Conservation (phyloP, 2,797 vertebrate genomes). For the Enteromius viviparus region DNA sequence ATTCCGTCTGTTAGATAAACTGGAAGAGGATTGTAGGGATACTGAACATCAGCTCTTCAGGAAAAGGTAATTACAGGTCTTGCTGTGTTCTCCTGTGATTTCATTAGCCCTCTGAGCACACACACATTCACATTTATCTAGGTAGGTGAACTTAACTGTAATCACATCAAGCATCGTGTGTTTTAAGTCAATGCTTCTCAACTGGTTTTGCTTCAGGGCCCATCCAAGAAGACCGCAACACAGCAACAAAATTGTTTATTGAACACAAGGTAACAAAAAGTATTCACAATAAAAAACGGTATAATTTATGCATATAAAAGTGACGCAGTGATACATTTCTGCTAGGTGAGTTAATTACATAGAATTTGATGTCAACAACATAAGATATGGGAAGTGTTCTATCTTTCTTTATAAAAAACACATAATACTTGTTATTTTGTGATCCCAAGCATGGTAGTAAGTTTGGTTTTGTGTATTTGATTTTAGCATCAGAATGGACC, state of each 20-base stretch:
- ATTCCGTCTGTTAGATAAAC: constrained; percentile 24
- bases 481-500: background rate
- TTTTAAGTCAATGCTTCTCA: background rate
- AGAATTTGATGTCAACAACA: background rate
- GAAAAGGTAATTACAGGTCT: constrained; percentile 5
- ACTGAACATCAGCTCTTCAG: constrained; percentile 6
- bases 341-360: background rate
- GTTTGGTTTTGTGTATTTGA: too few species aligned
- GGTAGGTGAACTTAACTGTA: background rate
- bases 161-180: background rate
- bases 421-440: too few species aligned
- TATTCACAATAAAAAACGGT: background rate
- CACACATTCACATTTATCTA: too few species aligned
- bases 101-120: constrained; percentile 2
- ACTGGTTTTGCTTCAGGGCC: background rate
- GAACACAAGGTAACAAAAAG: background rate
- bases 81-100: constrained; percentile 12
- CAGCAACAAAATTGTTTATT: background rate
- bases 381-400: background rate
- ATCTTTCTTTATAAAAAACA: background rate
- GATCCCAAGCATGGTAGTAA: background rate
- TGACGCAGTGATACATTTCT: too few species aligned
- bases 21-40: constrained; percentile 16
- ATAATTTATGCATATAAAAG: background rate
- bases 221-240: background rate